Conservation (phyloP, 2,113 vertebrate genomes). For the Cheirogaleus medius region DNA sequence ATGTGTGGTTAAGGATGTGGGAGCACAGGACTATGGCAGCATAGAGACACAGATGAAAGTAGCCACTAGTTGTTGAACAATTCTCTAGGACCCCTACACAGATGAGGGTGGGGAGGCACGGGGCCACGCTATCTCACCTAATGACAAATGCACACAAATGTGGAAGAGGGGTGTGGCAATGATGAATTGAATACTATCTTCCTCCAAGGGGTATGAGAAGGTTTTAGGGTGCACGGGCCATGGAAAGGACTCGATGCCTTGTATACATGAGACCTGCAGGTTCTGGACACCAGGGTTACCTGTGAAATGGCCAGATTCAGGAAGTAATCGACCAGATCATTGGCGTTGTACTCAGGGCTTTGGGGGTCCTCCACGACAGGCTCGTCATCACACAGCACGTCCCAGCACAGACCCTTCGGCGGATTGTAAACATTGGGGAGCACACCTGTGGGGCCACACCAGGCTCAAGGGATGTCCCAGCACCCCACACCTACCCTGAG, state of each 20-base stretch:
- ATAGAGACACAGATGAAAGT: not conserved
- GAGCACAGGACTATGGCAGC: not conserved
- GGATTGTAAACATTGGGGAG: constrained; percentile 94
- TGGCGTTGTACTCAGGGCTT: constrained; percentile 91
- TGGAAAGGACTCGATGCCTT: not conserved
- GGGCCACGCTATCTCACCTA: not conserved
- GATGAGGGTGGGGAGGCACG: not conserved
- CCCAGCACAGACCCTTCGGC: constrained; percentile 91
- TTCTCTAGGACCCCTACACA: not conserved
- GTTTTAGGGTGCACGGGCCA: not conserved
- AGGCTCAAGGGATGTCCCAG: not conserved
- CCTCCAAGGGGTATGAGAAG: not conserved
- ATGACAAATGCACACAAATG: not conserved
- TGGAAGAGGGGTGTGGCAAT: too few relatives aligned
- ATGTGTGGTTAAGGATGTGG: not conserved
- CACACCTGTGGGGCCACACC: constrained; percentile 83
- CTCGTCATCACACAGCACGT: constrained; percentile 87
- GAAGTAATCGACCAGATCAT: constrained; percentile 85
- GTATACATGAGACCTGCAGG: not conserved
- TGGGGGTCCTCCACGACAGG: constrained; percentile 90
- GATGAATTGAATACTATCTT: not conserved
- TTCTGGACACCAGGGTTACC: constrained; percentile 76
- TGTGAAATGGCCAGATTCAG: constrained; percentile 81
- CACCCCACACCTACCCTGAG: not conserved
- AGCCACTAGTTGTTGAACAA: not conserved